Percentiles rank a stretch among this genome's conserved stretches.
phyloP scores from a whole-genome alignment of 2,888 invertebrate species.

The Erebia ligea region DNA sequence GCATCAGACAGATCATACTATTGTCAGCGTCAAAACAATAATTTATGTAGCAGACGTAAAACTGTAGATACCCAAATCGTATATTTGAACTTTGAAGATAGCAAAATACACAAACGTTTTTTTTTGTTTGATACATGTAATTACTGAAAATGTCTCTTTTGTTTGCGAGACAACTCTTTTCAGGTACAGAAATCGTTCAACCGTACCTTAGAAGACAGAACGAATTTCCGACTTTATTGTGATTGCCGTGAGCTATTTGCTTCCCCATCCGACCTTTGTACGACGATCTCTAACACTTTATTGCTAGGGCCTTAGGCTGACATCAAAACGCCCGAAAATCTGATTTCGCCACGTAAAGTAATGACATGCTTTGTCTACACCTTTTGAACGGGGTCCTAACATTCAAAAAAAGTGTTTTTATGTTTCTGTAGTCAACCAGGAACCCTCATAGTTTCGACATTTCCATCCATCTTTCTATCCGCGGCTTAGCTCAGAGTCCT shows the following conservation, averaged over 20 bases:
- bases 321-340: not conserved
- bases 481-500: too few species aligned
- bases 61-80: not conserved
- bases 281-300: conserved; percentile 16
- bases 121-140: not conserved
- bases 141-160: not conserved
- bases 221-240: conserved; percentile 15
- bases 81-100: not conserved
- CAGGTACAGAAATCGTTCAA: conserved; percentile 11
- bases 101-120: not conserved
- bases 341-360: not conserved
- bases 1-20: too few species aligned
- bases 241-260: conserved; percentile 17
- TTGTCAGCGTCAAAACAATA: too few species aligned
- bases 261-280: conserved; percentile 13
- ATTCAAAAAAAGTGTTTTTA: too few species aligned
- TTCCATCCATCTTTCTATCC: too few species aligned
- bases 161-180: conserved; percentile 4
- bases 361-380: not conserved
- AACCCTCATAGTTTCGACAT: too few species aligned
- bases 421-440: too few species aligned
- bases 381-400: too few species aligned
- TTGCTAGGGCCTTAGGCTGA: conserved; percentile 3
- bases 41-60: too few species aligned
- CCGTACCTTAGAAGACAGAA: not conserved